Evolutionary conservation across 2,888 invertebrate species (phyloP).

Genomic region (Xestoiulus laeticollis): DNA sequence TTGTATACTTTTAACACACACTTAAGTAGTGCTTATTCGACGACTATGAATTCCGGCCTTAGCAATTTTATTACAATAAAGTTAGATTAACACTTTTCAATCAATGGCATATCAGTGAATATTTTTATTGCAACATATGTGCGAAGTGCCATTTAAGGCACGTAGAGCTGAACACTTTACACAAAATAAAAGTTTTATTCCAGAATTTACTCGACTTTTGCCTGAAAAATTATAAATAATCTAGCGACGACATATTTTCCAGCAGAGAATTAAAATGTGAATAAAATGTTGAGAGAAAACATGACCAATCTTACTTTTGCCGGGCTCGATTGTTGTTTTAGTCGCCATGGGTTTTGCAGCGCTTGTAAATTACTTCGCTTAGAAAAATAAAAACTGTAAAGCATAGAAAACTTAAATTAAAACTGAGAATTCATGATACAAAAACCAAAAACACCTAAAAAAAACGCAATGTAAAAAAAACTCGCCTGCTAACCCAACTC

Average conservation of each 20-base stretch:
- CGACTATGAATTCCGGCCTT: too few species aligned
- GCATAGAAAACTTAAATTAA: background rate
- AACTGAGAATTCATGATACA: background rate
- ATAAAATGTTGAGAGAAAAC: background rate
- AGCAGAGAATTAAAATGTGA: background rate
- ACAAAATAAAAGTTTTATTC: too few species aligned
- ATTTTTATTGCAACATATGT: too few species aligned
- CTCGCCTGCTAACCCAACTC: background rate
- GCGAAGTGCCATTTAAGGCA: too few species aligned
- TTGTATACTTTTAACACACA: too few species aligned
- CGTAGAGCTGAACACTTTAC: too few species aligned
- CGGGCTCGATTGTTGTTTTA: background rate
- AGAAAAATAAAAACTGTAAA: background rate
- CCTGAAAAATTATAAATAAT: background rate
- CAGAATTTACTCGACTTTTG: too few species aligned
- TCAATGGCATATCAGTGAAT: too few species aligned
- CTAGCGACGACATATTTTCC: background rate
- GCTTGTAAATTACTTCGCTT: background rate
- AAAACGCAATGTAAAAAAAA: too few species aligned
- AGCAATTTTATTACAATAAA: too few species aligned
- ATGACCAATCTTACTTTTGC: background rate
- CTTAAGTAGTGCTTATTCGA: too few species aligned
- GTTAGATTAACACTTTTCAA: too few species aligned
- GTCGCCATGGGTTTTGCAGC: background rate
- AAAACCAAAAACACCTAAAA: background rate